A percentile compares a stretch with the other conserved stretches of the same genome.
These are phyloP conservation scores for Stercorarius parasiticus DNA, from an alignment of 2,113 vertebrate species.

Conservation along the genomic window DNA sequence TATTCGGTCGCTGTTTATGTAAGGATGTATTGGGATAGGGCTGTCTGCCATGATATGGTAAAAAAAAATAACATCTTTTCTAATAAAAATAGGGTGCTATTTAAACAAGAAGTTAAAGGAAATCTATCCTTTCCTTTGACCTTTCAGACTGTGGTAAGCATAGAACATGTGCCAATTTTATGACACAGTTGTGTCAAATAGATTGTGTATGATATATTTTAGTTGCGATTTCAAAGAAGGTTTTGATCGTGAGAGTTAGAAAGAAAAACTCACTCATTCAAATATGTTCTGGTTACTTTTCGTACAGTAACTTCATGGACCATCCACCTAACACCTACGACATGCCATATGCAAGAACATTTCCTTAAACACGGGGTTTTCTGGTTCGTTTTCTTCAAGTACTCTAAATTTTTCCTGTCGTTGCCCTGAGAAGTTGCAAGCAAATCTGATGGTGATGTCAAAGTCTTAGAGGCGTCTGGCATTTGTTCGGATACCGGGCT, in stretches of 20 bases:
- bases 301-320: background rate
- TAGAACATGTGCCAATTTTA: conserved; percentile 20
- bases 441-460: background rate
- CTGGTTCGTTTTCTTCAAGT: background rate
- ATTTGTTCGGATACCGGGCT: rapidly evolving
- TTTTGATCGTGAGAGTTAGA: background rate
- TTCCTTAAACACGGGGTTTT: background rate
- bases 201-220: background rate
- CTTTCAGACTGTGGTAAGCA: conserved; percentile 21
- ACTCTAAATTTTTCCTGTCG: background rate
- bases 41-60: conserved; percentile 29
- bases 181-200: background rate
- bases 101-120: conserved; percentile 32
- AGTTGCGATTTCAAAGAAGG: background rate
- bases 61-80: background rate
- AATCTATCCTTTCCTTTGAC: conserved; percentile 41
- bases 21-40: conserved; percentile 22
- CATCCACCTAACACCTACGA: background rate
- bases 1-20: background rate
- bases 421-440: background rate
- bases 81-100: conserved; percentile 50
- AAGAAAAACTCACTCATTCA: background rate
- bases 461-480: background rate
- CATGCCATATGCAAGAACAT: background rate
- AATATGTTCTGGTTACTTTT: background rate